These are phyloP conservation scores for Spea hammondii DNA, from an alignment of 2,797 vertebrate species.

Conservation along the genomic window DNA sequence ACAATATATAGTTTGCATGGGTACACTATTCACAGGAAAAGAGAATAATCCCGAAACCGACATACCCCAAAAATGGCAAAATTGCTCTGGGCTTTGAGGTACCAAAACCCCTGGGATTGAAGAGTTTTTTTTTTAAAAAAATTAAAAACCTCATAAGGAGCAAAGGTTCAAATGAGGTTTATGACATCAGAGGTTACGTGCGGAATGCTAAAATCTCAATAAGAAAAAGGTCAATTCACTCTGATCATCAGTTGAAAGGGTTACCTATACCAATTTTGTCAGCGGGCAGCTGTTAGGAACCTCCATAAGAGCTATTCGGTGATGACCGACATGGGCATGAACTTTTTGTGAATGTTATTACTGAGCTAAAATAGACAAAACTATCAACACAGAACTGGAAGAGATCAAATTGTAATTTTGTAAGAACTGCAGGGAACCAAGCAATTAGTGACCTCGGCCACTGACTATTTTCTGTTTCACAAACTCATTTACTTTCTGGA, in stretches of 20 bases:
- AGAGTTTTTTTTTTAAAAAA: too few species aligned
- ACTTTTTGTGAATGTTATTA: neutral
- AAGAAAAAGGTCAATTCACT: too few species aligned
- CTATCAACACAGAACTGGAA: neutral
- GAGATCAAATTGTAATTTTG: conserved; percentile 3
- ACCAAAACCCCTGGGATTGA: too few species aligned
- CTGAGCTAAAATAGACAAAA: neutral
- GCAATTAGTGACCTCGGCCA: conserved; percentile 10
- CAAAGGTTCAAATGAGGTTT: too few species aligned
- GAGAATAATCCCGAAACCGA: too few species aligned
- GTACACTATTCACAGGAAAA: too few species aligned
- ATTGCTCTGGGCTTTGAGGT: too few species aligned
- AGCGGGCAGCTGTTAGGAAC: neutral
- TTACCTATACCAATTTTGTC: neutral
- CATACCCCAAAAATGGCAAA: too few species aligned
- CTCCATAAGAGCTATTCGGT: neutral
- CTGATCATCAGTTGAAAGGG: neutral
- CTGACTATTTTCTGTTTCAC: neutral
- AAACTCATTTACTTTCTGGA: neutral
- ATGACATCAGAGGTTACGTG: too few species aligned
- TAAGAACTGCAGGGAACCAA: neutral
- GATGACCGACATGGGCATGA: too few species aligned
- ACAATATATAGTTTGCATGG: too few species aligned
- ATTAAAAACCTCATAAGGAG: too few species aligned
- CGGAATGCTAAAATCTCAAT: conserved; percentile 1